A percentile compares a stretch with the other conserved stretches of the same genome.
phyloP scores from a whole-genome alignment of 2,113 vertebrate species.

The Odocoileus hemionus region DNA sequence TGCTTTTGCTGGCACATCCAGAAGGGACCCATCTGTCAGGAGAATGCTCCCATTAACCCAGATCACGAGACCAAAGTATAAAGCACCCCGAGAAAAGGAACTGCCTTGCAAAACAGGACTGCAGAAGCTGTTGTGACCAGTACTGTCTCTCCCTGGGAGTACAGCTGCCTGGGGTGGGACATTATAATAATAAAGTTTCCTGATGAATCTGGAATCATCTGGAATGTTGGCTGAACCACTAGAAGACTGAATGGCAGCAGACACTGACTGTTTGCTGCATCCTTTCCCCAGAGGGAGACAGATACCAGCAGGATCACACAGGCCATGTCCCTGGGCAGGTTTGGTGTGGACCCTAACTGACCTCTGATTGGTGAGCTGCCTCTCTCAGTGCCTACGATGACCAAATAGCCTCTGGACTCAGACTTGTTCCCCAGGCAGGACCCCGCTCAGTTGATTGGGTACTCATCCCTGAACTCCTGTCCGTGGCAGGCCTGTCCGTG shows the following conservation, averaged over 20 bases:
- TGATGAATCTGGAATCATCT: not conserved
- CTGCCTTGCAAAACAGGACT: not conserved
- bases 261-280: not conserved
- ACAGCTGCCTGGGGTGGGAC: not conserved
- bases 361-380: not conserved
- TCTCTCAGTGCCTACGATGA: not conserved
- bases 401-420: not conserved
- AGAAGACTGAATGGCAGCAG: not conserved
- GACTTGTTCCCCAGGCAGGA: not conserved
- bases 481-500: not conserved
- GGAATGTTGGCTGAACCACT: not conserved
- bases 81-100: not conserved
- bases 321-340: not conserved
- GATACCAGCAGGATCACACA: not conserved
- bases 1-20: constrained; percentile 17
- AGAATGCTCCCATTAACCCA: constrained; percentile 28
- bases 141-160: not conserved
- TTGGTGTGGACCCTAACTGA: not conserved
- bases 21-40: constrained; percentile 59
- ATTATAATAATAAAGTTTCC: not conserved
- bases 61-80: constrained; percentile 4
- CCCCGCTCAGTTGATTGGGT: rapidly evolving
- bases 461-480: not conserved
- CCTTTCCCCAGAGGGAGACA: not conserved
- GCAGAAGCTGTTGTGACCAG: not conserved